Percentiles rank a stretch among this genome's conserved stretches.
Conservation (phyloP, 2,888 invertebrate genomes). For the Pollenia amentaria region DNA sequence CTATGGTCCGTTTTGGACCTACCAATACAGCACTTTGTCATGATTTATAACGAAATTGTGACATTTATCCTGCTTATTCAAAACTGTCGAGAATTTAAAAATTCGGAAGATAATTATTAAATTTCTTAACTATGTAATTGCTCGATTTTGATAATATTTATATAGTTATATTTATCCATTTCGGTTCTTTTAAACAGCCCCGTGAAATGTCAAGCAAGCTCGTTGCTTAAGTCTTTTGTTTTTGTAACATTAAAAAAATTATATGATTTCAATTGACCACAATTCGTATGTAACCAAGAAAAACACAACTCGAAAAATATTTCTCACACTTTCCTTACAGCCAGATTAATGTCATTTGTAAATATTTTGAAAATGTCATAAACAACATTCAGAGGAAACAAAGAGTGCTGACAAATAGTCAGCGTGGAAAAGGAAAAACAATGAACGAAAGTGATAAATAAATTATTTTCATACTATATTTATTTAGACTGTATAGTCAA, state of each 20-base stretch:
- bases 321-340: constrained; percentile 64
- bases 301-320: constrained; percentile 23
- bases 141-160: no score
- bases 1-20: no score
- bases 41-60: no score
- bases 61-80: no score
- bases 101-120: no score
- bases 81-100: no score
- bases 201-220: constrained; percentile 5
- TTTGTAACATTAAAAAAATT: not conserved
- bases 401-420: constrained; percentile 39
- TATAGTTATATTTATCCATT: no score
- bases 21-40: no score
- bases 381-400: constrained; percentile 27
- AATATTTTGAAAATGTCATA: constrained; percentile 45
- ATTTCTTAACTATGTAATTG: no score
- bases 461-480: not conserved
- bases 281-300: not conserved
- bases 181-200: no score
- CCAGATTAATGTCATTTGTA: constrained; percentile 59
- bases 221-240: constrained; percentile 52
- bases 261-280: no score
- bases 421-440: not conserved
- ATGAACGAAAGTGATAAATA: constrained; percentile 47
- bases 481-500: constrained; percentile 44